Base-by-base conservation (phyloP, 2,113 vertebrate species). In the Galeopterus variegatus region DNA sequence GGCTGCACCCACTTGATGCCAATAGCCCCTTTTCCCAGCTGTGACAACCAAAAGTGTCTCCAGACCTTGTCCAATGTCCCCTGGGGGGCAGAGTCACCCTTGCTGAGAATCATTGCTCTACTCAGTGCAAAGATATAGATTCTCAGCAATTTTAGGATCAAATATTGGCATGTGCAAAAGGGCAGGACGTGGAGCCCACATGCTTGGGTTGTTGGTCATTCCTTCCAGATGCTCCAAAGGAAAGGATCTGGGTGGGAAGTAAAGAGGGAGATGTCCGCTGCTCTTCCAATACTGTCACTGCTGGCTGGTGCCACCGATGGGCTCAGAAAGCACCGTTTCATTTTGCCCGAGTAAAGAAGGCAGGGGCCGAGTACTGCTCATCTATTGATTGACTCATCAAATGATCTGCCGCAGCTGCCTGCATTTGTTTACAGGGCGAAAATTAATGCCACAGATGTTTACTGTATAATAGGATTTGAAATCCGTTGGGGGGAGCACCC, bases 371-470 rank as follows among this genome's bases (percentile, higher is more conserved):
- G 64, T 62, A 67, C 83, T 33, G 89, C 14, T 33, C 86, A 8
- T 14, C 0, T 60, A n/a, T 90, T 0, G 1, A 96, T 88, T 92
- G 94, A 96, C 97, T 97, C 96, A 72, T 65, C 41, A 94, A 91
- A 95, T 26, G 33, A 88, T 91, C 98, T 0, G 8, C 92, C 76
- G 86, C 77, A 54, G 86, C 95, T 90, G 67, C 79, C 65, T 83
- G 52, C 60, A 33, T 97, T 97, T 98, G 93, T 98, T 98, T 97
- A 96, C 87, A 75, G 97, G 83, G 87, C 60, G 97, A 90, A 97
- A 98, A 98, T 97, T 84, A 98, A 97, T 96, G 92, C 92, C 90
- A 64, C 90, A 94, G 64, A 95, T 97, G 95, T 97, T 97, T 88
- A 87, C 96, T 95, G 93, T 94, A 75, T 96, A 96, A 97, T 96